Evolutionary conservation across 2,888 invertebrate species (phyloP), one percentile per base, ranked within the genome.

Genomic region (Pherbina coryleti): DNA sequence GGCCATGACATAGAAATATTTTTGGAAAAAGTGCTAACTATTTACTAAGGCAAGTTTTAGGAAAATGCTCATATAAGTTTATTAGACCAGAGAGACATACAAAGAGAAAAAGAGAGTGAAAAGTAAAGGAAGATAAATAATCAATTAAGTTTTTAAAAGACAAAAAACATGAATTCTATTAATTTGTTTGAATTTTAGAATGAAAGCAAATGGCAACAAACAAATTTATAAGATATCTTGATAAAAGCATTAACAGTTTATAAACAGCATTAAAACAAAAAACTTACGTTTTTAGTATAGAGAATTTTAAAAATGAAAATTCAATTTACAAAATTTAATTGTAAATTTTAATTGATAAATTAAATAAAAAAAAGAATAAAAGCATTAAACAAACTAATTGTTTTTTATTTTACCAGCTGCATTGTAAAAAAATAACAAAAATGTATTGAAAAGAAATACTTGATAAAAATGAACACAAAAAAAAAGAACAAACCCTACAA

Each of bases 271-370:
- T 69, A 28, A 57, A 22, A 57, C 22, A 31, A 31, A 11, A 37
- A 71, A n/a, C 28, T 28, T 71, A 55, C 57, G 22, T 57, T 71
- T 55, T 72, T 57, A 55, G 14, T 57, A 37, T 44, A 57, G 57
- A 60, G 28, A 25, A 44, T 44, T 44, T 44, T 44, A 44, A 44
- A 44, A 44, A 44, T 44, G 11, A 11, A 11, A 44, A 44, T 44
- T 44, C 44, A 44, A 44, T 44, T 44, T 44, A 44, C 44, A 44
- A 44, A 71, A 71, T 55, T 34, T 5, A 71, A 34, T 44, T n/a
- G 37, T 14, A 69, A 69, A 25, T 51, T 51, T 5, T 55, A 34
- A 22, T 14, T 49, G 19, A 51, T 14, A 25, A 37, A 37, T 53
- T 53, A 37, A 72, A 57, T 44, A 72, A 72, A 72, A 9, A 49